Evolutionary conservation across 2,888 invertebrate species (phyloP), one percentile per base, ranked within the genome.

Genomic region (Platycnemis pennipes): DNA sequence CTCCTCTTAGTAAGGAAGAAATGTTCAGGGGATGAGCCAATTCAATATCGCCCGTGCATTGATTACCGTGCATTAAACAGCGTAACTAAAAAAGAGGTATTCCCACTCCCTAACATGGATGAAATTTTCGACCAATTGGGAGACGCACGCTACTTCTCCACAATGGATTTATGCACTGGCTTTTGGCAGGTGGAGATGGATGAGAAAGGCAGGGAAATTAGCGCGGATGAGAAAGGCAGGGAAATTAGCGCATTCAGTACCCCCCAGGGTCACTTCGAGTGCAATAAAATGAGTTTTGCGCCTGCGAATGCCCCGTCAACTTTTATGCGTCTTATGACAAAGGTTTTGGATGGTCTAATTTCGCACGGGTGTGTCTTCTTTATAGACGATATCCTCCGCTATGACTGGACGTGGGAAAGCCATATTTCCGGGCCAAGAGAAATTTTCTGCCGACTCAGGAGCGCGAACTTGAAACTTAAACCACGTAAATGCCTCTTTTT

Each of bases 61-160:
- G 56, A 56, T 19, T 7, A 56, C 19, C 56, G 56, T 31, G 31
- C 42, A 19, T 42, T 37, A 13, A 85, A 85, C 85, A 85, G 31
- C 19, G 85, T 85, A 2, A 56, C 22, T 19, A 56, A 56, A 22
- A 19, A 19, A 22, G 56, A 56, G 3, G 11, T 56, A 3, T 19
- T 19, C 22, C 56, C 56, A 19, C 22, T 19, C 3, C 16, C 69
- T 7, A 77, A 77, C 7, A 77, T 77, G 69, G 69, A 77, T 77
- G 31, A 31, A 11, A 31, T 8, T 4, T 77, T 77, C 11, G 69
- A 77, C 37, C 31, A 77, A 16, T 37, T 77, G 16, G 69, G 69
- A 31, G 69, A 16, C 2, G 91, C 42, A 1, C 2, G 44, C 1
- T 94, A 91, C 63, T 94, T 94, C 63, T 94, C 94, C 2, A 63